phyloP scores from a whole-genome alignment of 2,113 vertebrate genomes.

The Chaetops frenatus region DNA sequence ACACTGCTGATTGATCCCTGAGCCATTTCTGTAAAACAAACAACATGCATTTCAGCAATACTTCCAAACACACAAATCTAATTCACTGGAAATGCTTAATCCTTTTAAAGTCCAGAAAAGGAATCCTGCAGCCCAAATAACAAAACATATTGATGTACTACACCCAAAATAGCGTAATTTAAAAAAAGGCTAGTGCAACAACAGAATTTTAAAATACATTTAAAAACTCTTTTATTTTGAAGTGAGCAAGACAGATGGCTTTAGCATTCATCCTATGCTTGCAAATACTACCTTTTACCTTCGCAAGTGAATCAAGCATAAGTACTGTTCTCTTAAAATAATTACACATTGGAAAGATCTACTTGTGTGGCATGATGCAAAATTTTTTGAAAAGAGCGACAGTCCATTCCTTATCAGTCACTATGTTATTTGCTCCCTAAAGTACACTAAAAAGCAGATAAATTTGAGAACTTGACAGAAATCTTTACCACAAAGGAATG shows the following conservation, averaged over 20 bases:
- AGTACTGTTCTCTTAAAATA: not conserved
- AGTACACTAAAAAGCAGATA: not conserved
- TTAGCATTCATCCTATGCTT: not conserved
- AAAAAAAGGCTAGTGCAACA: not conserved
- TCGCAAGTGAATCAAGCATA: not conserved
- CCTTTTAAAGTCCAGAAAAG: not conserved
- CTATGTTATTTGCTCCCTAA: not conserved
- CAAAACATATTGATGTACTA: not conserved
- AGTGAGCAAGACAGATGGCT: not conserved
- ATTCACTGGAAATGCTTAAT: not conserved
- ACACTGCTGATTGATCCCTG: conserved; percentile 93
- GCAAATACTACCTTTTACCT: not conserved
- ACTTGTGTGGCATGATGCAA: not conserved
- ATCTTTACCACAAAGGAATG: not conserved
- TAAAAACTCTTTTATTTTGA: not conserved
- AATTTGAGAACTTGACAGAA: not conserved
- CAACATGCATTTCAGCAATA: not conserved
- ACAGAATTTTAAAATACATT: not conserved
- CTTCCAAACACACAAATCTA: not conserved
- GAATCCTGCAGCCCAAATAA: not conserved
- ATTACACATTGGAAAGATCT: not conserved
- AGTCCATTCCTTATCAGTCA: not conserved
- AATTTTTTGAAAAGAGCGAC: not conserved
- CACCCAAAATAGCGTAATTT: not conserved
- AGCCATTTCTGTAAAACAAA: conserved; percentile 87